Percentiles rank a stretch among this genome's conserved stretches.
phyloP scores from a whole-genome alignment of 1,140 invertebrate genomes.

The Drosophila subobscura region DNA sequence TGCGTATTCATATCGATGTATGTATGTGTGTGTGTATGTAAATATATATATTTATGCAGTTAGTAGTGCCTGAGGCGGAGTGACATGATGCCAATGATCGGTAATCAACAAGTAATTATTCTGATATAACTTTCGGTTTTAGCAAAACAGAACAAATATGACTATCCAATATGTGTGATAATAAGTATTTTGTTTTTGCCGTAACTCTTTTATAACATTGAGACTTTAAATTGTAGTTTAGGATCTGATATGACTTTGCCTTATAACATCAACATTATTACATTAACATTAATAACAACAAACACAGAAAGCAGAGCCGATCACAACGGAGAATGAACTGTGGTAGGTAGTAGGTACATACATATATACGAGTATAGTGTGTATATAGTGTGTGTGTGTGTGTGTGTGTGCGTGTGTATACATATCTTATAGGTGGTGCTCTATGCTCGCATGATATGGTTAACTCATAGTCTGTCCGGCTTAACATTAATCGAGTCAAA shows the following conservation, averaged over 20 bases:
- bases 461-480: constrained; percentile 4
- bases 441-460: constrained; percentile 45
- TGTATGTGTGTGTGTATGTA: constrained; percentile 18
- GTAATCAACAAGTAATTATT: constrained; percentile 46
- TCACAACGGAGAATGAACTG: constrained; percentile 55
- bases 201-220: constrained; percentile 31
- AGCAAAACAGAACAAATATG: constrained; percentile 36
- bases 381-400: constrained; percentile 6
- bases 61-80: neutral
- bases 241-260: constrained; percentile 42
- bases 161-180: constrained; percentile 11
- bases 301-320: constrained; percentile 67
- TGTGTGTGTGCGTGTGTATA: constrained; percentile 7
- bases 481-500: constrained; percentile 36
- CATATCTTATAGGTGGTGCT: constrained; percentile 56
- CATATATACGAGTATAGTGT: constrained; percentile 13
- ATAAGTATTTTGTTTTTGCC: neutral
- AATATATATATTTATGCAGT: constrained; percentile 7
- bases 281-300: constrained; percentile 33
- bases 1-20: constrained; percentile 21
- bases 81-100: constrained; percentile 14
- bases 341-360: constrained; percentile 5
- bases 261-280: constrained; percentile 21
- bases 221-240: constrained; percentile 36
- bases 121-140: constrained; percentile 24